Base-by-base conservation (phyloP, 2,113 vertebrate genomes). In the Clarias magur region DNA sequence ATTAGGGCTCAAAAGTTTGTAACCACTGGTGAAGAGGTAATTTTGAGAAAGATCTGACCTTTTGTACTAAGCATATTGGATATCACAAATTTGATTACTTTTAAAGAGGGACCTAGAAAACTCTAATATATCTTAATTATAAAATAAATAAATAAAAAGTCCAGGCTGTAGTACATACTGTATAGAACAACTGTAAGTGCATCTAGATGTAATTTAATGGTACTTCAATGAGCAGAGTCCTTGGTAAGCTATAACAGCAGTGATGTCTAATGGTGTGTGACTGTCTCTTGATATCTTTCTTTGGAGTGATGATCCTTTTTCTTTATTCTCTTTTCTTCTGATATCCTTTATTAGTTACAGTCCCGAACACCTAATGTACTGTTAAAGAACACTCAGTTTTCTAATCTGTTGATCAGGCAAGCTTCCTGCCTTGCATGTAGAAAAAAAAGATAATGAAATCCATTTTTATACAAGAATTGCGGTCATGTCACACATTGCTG, bases 351-450 rank as follows among this genome's bases (percentile, higher is more conserved):
- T 87, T 82, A 82, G 57, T 73, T 63, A 63, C 80, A 63, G 48
- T 80, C 54, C 23, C 59, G 68, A 82, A 57, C 85, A 62, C 12
- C 65, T 83, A 87, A 87, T 82, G 80, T 65, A 78, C 57, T 75
- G 81, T 57, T 83, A 76, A 83, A 73, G 38, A 82, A 72, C 81
- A 65, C 70, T 87, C 75, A 59, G 68, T 23, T 72, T 34, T 83
- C 53, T 53, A 60, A 38, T 34, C 27, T 79, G 59, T 83, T 68
- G 60, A 78, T 87, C 30, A 67, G 19, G 48, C 48, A 48, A 83
- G 34, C 86, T 19, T 76, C 25, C 42, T 83, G 72, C 25, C 81
- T 56, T 78, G 15, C 13, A 76, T 27, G 84, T 38, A 53, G 59
- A 13, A 19, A 38, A 76, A 59, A 54, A n/a, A 11, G 10, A 67